Conservation (phyloP, 2,888 invertebrate genomes). For the Ramazzottius varieornatus region DNA sequence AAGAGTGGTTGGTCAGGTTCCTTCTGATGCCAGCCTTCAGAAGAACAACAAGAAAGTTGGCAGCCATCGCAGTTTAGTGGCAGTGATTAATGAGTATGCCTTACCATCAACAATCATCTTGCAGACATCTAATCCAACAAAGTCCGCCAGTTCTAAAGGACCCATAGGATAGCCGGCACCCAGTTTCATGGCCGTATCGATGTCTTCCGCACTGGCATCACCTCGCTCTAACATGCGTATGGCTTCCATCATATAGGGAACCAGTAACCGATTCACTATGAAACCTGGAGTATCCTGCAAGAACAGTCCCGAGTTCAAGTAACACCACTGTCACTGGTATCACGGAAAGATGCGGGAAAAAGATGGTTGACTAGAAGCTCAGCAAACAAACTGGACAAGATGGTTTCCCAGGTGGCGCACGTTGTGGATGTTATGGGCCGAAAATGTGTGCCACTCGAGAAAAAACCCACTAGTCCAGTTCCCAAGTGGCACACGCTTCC, state of each 20-base stretch:
- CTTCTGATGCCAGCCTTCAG: conserved; percentile 41
- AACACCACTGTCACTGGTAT: no score
- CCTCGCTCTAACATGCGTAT: conserved; percentile 49
- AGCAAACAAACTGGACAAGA: no score
- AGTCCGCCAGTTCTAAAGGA: conserved; percentile 55
- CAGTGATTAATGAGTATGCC: conserved; percentile 6
- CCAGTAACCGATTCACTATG: conserved; percentile 58
- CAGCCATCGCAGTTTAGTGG: neutral
- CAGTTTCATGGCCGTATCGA: conserved; percentile 65
- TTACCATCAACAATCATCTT: conserved; percentile 43
- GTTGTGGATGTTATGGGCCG: neutral
- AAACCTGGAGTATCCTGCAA: conserved; percentile 57
- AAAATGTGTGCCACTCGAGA: no score
- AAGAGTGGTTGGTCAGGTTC: conserved; percentile 41
- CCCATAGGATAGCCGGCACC: conserved; percentile 75
- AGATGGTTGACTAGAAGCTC: no score
- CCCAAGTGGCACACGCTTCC: no score
- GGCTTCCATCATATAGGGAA: conserved; percentile 57
- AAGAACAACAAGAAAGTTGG: conserved; percentile 7
- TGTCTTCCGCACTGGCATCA: conserved; percentile 40
- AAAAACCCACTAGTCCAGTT: no score
- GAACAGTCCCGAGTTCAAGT: no score
- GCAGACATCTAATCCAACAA: conserved; percentile 52
- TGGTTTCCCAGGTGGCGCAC: no score
- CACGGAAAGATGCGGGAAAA: no score